Evolutionary conservation across 2,797 vertebrate species (phyloP).

Genomic region (Aulostomus chinensis): DNA sequence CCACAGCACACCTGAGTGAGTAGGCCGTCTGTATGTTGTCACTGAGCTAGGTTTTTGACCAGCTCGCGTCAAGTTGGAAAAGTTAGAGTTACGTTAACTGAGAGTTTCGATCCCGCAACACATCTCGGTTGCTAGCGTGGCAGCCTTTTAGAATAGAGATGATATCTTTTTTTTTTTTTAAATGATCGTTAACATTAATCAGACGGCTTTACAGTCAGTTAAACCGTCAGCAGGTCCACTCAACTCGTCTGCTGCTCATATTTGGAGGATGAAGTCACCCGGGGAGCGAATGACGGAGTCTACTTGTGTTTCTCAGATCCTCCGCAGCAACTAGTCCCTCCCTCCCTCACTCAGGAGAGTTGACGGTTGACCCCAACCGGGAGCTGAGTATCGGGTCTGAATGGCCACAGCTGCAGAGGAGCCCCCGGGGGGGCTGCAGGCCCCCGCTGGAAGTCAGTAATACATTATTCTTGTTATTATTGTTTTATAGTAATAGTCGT

Average conservation of each 20-base stretch:
- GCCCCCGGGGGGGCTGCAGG: slow-evolving; percentile 64
- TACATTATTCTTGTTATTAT: neutral
- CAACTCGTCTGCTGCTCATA: slow-evolving; percentile 27
- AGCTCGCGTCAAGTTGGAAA: too few species aligned
- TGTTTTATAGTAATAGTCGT: neutral
- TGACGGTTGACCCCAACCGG: too few species aligned
- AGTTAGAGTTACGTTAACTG: neutral
- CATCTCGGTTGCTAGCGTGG: neutral
- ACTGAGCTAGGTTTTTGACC: too few species aligned
- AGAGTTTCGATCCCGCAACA: slow-evolving; percentile 15
- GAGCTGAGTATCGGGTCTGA: slow-evolving; percentile 53
- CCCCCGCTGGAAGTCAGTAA: slow-evolving; percentile 65
- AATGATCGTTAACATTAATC: too few species aligned
- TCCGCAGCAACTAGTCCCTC: too few species aligned
- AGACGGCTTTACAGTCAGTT: too few species aligned
- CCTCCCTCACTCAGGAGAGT: too few species aligned
- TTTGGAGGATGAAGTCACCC: slow-evolving; percentile 34
- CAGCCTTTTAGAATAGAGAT: neutral
- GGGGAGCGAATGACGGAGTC: too few species aligned
- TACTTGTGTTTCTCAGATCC: too few species aligned
- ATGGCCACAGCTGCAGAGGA: slow-evolving; percentile 82
- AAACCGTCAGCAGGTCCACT: too few species aligned
- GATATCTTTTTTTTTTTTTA: too few species aligned
- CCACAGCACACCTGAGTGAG: slow-evolving; percentile 15
- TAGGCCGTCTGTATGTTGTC: too few species aligned